Evolutionary conservation across 2,888 invertebrate species (phyloP).

Genomic region (Brenthis hecate): DNA sequence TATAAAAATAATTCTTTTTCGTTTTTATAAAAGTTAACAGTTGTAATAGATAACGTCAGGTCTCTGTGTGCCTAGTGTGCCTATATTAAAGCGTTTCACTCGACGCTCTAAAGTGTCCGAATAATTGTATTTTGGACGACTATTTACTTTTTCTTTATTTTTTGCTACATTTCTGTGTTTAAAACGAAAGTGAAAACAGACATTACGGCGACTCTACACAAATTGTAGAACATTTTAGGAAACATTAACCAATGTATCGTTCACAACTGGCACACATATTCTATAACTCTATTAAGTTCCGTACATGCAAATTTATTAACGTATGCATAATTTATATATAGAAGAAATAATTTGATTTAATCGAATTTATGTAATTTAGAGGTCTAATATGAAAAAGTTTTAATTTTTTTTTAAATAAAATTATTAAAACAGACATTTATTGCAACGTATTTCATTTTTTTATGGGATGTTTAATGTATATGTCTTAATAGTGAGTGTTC

Average conservation of each 20-base stretch:
- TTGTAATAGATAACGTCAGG: no score
- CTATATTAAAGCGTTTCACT: no score
- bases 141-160: constrained; percentile 21
- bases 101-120: not conserved
- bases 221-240: not conserved
- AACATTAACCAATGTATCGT: not conserved
- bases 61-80: no score
- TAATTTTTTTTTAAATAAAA: not conserved
- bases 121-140: constrained; percentile 10
- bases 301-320: not conserved
- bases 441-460: not conserved
- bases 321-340: not conserved
- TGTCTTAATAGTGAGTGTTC: constrained; percentile 34
- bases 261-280: no score
- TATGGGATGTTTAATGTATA: not conserved
- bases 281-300: not conserved
- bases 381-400: not conserved
- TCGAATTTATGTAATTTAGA: not conserved
- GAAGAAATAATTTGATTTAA: not conserved
- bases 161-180: constrained; percentile 16
- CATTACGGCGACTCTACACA: constrained; percentile 12
- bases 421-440: no score
- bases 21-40: no score
- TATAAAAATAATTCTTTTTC: no score
- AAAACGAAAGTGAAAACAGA: constrained; percentile 27